Evolutionary conservation across 2,113 vertebrate genomes (phyloP), one percentile per base, ranked within the genome.

Genomic region (Alethe diademata): DNA sequence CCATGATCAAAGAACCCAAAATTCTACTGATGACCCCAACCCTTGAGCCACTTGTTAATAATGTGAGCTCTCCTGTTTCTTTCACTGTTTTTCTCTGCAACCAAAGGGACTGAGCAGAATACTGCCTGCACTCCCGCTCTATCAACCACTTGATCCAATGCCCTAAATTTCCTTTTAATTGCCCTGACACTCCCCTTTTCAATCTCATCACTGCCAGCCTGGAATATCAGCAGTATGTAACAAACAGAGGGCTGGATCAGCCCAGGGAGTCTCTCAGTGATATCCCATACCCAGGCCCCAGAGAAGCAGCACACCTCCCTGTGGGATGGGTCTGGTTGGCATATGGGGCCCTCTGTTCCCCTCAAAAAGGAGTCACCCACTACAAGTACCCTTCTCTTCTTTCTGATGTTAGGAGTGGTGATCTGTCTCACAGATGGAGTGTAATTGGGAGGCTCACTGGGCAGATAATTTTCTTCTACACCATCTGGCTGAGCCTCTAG

Each of bases 321-420:
- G n/a, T 50, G 45, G 25, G 45, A 29, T 50, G n/a, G 19, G n/a
- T 50, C 45, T 1, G 2, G 12, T 20, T 3, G 1, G 5, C 25
- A 50, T 28, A 50, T 20, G 25, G 31, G 24, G 24, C 24, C 17
- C 18, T 36, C 19, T 36, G 24, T 14, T 69, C 19, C 10, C 66
- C 35, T 38, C 25, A 38, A 35, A 51, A 70, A 18, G n/a, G 25
- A 28, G 12, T 50, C 45, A 48, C 25, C 12, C 6, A 35, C n/a
- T 26, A 12, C 1, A 1, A 29, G 5, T 29, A 12, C 25, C 26
- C 47, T 22, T 36, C 9, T 69, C 19, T 35, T 69, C 45, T 48
- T 38, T 69, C 31, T 29, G 6, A 29, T 28, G 25, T 50, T 11
- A 69, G 25, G 15, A 3, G 18, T 20, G 9, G 45, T 28, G 18